phyloP scores from a whole-genome alignment of 2,888 invertebrate genomes.

The Amblyjoppa proteus region DNA sequence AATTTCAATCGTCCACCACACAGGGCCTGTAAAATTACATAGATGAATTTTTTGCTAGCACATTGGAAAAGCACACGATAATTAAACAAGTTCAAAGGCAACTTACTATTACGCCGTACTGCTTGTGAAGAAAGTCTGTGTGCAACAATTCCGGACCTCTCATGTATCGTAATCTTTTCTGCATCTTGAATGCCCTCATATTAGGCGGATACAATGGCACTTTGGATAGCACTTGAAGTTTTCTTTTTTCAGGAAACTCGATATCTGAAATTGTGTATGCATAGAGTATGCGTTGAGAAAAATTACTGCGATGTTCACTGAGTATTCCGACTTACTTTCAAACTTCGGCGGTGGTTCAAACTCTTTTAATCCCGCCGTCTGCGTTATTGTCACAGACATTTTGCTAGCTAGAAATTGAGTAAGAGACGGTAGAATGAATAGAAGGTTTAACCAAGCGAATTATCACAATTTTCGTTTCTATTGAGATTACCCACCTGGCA shows the following conservation, averaged over 20 bases:
- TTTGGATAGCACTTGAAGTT: constrained; percentile 90
- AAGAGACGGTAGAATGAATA: neutral
- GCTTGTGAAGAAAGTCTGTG: constrained; percentile 94
- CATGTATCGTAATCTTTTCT: constrained; percentile 93
- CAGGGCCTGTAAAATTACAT: constrained; percentile 87
- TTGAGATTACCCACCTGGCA: constrained; percentile 60
- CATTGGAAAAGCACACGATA: neutral
- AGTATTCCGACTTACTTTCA: constrained; percentile 86
- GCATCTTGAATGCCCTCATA: constrained; percentile 93
- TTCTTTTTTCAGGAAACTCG: constrained; percentile 87
- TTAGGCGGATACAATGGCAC: constrained; percentile 90
- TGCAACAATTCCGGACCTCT: constrained; percentile 96
- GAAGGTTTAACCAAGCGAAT: constrained; percentile 43
- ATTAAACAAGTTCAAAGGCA: constrained; percentile 52
- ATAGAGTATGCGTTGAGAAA: constrained; percentile 20
- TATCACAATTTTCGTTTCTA: constrained; percentile 34
- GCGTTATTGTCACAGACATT: constrained; percentile 68
- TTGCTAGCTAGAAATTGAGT: constrained; percentile 41
- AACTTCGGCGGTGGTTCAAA: constrained; percentile 90
- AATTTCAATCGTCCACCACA: constrained; percentile 93
- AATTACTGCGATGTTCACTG: constrained; percentile 40
- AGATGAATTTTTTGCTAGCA: neutral
- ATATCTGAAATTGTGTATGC: constrained; percentile 70
- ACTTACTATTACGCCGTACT: constrained; percentile 96
- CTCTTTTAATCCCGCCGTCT: constrained; percentile 88